Evolutionary conservation across 2,797 vertebrate genomes (phyloP), one percentile per base, ranked within the genome.

Genomic region (Tenualosa thibaudeaui): DNA sequence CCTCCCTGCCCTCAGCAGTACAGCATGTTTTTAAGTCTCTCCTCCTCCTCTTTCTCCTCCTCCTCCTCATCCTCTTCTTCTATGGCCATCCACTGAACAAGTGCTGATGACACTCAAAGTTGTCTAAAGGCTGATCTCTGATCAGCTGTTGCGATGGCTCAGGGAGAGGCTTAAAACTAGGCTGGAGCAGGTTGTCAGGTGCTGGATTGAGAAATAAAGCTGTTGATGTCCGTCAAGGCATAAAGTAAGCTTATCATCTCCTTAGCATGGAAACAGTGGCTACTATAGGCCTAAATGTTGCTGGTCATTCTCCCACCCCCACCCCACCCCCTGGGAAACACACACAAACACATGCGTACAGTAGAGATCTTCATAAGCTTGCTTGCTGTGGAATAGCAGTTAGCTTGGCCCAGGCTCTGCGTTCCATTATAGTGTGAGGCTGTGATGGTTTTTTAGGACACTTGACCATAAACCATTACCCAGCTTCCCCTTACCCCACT

Each of bases 181-280:
- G 15, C 15, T 43, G 37, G 17, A 46, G 71, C 5, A 5, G 37
- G 19, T 46, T 17, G 37, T 78, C 37, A 6, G 37, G 40, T 9
- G 37, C 37, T 78, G 71, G 37, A 78, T 37, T 78, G 71, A 78
- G 71, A 78, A 78, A 71, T 37, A 31, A 31, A 37, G 65, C 71
- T 22, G 15, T 43, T 46, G 71, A 43, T 17, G 43, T 13, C 68
- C 40, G 68, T 75, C 68, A 43, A 78, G 40, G 71, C 71, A 75
- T 75, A 40, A 40, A 15, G 13, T 37, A 17, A 75, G 68, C 31
- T 75, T 75, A 75, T 3, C 37, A 7, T 71, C n/a, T 65, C 60
- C 24, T 17, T 75, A 68, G 62, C 24, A 68, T 60, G 58, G 5
- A 60, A 22, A 8, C 46, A 7, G 51, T 15, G 40, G 13, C 3